Base-by-base conservation (phyloP, 2,113 vertebrate genomes). In the Lepus americanus region DNA sequence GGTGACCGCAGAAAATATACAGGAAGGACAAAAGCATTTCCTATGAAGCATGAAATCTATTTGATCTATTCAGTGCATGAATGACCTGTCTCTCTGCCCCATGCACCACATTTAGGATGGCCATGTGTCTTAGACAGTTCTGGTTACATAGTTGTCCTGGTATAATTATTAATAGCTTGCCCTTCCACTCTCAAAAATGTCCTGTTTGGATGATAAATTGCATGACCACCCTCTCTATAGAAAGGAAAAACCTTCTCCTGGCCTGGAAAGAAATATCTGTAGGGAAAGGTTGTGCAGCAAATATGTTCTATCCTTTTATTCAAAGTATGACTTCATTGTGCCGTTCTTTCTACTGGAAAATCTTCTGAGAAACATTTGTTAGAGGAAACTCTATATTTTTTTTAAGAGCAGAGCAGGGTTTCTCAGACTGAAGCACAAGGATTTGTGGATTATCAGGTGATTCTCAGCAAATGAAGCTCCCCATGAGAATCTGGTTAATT, bases 91-190 rank as follows among this genome's bases (percentile, higher is more conserved):
- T 77, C 31, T 59, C 29, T 70, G 31, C 9, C 6, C 20, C 9
- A 27, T 31, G n/a, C 11, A 39, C 27, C 2, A 79, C 19, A 66
- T 23, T 61, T 53, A 81, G 31, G 51, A 11, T 74, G 70, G 33
- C 10, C 31, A 53, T 1, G 31, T 53, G 78, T 53, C 36, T 23
- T 23, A 31, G 9, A 64, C 1, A 63, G 39, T 27, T 6, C n/a
- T 80, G 33, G 33, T 25, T 73, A 64, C 9, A 44, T 69, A 67
- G 19, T 33, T 81, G 4, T 63, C 66, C 31, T 33, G 9, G 4
- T 84, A 6, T 80, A 89, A 90, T 87, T 70, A 91, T 64, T 84
- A 87, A 39, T 9, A 82, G 33, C 19, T 95, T 90, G n/a, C 2
- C 31, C 10, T 81, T 86, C 22, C 66, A 91, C 49, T 83, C 67